phyloP scores from a whole-genome alignment of 1,140 invertebrate species.

The Apocrypta bakeri region DNA sequence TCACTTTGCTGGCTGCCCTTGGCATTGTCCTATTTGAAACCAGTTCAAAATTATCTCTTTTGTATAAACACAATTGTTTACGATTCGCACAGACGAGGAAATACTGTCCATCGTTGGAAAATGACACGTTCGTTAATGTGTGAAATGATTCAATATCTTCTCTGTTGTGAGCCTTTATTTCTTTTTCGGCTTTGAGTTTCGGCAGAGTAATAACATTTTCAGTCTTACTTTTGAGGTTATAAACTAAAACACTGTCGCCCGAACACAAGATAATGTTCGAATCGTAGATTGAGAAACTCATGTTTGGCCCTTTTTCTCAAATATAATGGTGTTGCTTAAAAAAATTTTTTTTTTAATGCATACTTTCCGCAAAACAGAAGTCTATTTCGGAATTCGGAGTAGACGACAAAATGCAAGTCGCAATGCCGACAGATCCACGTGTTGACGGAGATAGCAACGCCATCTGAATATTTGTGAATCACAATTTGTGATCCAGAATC shows the following conservation, averaged over 20 bases:
- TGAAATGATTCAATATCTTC: slow-evolving; percentile 65
- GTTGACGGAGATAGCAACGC: no score
- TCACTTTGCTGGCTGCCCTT: slow-evolving; percentile 81
- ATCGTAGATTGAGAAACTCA: slow-evolving; percentile 67
- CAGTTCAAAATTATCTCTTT: slow-evolving; percentile 61
- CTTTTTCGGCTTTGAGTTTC: slow-evolving; percentile 55
- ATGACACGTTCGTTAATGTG: slow-evolving; percentile 60
- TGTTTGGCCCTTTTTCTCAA: slow-evolving; percentile 44
- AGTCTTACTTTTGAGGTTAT: slow-evolving; percentile 55
- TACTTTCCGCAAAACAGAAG: not conserved
- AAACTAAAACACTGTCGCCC: slow-evolving; percentile 63
- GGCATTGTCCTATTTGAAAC: slow-evolving; percentile 70
- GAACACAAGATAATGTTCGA: slow-evolving; percentile 63
- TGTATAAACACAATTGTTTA: slow-evolving; percentile 70
- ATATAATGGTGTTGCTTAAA: no score
- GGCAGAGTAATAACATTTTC: slow-evolving; percentile 59
- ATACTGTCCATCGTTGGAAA: slow-evolving; percentile 67
- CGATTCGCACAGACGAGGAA: slow-evolving; percentile 67
- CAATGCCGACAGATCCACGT: no score
- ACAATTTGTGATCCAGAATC: no score
- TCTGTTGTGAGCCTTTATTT: slow-evolving; percentile 63
- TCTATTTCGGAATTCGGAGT: no score
- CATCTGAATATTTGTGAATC: no score
- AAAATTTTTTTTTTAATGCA: not conserved
- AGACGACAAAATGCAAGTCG: no score